Evolutionary conservation across 2,113 vertebrate species (phyloP).

Genomic region (Ovis canadensis): DNA sequence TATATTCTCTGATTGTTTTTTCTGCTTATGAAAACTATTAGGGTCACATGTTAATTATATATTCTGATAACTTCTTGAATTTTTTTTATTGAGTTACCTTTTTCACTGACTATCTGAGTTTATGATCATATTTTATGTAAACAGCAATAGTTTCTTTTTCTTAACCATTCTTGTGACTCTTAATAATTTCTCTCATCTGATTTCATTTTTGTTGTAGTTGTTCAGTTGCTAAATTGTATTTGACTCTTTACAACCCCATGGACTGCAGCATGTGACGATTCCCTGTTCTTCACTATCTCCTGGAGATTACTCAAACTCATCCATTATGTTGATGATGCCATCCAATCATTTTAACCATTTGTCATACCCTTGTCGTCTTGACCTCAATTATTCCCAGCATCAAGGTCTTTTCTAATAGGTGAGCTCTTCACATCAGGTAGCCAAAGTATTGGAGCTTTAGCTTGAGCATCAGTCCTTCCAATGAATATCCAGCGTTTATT

Average conservation of each 20-base stretch:
- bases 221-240: not conserved
- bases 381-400: not conserved
- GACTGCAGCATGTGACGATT: not conserved
- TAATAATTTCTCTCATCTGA: not conserved
- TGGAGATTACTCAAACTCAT: not conserved
- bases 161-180: not conserved
- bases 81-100: not conserved
- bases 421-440: not conserved
- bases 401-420: not conserved
- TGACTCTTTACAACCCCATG: not conserved
- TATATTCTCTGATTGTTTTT: not conserved
- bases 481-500: not conserved
- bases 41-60: not conserved
- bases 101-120: not conserved
- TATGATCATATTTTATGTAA: not conserved
- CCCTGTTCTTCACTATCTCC: not conserved
- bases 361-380: not conserved
- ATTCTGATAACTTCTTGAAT: not conserved
- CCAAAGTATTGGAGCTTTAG: not conserved
- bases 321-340: not conserved
- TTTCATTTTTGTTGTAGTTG: not conserved
- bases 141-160: not conserved
- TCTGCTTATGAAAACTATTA: not conserved
- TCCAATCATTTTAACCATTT: not conserved
- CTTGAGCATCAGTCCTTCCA: not conserved